Percentiles rank a stretch among this genome's conserved stretches.
phyloP scores from a whole-genome alignment of 2,113 vertebrate genomes.

The Motacilla alba region DNA sequence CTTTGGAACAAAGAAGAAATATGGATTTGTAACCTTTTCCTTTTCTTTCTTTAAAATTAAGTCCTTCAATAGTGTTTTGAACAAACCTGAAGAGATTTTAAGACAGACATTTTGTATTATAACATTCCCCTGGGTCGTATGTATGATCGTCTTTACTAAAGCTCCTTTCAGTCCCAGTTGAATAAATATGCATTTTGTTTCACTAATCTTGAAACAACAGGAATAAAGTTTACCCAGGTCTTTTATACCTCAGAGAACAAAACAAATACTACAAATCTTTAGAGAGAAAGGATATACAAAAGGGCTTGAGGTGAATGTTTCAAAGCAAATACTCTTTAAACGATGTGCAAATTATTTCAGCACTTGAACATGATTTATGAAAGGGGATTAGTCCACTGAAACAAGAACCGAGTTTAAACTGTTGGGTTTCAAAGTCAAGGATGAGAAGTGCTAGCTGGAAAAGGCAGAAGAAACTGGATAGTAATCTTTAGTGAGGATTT shows the following conservation, averaged over 20 bases:
- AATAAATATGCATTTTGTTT: conserved; percentile 85
- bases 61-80: conserved; percentile 73
- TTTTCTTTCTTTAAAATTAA: conserved; percentile 64
- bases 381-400: conserved; percentile 82
- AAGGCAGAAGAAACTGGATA: conserved; percentile 59
- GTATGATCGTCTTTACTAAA: conserved; percentile 79
- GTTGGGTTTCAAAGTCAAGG: conserved; percentile 79
- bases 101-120: conserved; percentile 77
- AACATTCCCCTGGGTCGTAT: conserved; percentile 64
- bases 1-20: conserved; percentile 68
- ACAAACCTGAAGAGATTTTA: conserved; percentile 78
- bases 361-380: conserved; percentile 83
- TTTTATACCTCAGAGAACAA: conserved; percentile 88
- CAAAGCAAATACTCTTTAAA: conserved; percentile 88
- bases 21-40: conserved; percentile 58
- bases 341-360: conserved; percentile 86
- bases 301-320: conserved; percentile 86
- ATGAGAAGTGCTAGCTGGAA: conserved; percentile 70
- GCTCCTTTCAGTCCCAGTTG: conserved; percentile 76
- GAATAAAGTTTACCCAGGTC: conserved; percentile 84
- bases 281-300: conserved; percentile 81
- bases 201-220: conserved; percentile 87
- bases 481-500: conserved; percentile 64
- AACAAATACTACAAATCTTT: conserved; percentile 86
- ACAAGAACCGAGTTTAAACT: conserved; percentile 80